phyloP scores from a whole-genome alignment of 2,888 invertebrate species.

The Cenopis cana region DNA sequence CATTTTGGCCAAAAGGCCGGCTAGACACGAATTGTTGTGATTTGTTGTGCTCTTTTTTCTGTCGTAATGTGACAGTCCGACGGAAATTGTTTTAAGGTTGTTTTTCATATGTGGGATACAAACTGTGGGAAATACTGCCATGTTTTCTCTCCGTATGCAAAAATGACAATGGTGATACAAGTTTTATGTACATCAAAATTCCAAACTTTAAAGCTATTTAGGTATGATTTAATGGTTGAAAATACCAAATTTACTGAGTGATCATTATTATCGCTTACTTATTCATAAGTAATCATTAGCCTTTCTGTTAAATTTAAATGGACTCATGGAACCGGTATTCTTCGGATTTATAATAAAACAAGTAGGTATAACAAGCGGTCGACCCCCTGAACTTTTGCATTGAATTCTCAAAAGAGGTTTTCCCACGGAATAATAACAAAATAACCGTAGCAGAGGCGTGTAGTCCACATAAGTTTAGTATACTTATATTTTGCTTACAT shows the following conservation, averaged over 20 bases:
- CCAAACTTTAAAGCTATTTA: no score
- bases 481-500: not conserved
- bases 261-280: no score
- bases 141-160: not conserved
- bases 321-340: constrained; percentile 13
- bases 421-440: constrained; percentile 35
- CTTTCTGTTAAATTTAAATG: not conserved
- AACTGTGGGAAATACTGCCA: not conserved
- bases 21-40: no score
- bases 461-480: constrained; percentile 6
- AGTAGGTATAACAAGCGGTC: constrained; percentile 17
- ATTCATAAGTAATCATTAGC: not conserved
- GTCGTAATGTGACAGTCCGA: not conserved
- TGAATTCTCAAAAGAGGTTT: constrained; percentile 27
- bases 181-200: no score
- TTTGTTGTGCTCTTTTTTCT: not conserved
- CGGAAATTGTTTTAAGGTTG: no score
- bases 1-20: no score
- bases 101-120: not conserved
- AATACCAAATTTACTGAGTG: no score
- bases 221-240: no score
- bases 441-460: constrained; percentile 22
- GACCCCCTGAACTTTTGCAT: constrained; percentile 40
- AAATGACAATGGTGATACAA: no score
- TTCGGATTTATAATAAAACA: constrained; percentile 23